Base-by-base conservation (phyloP, 92 coral and sea anemone species). In the Siderastrea siderea region DNA sequence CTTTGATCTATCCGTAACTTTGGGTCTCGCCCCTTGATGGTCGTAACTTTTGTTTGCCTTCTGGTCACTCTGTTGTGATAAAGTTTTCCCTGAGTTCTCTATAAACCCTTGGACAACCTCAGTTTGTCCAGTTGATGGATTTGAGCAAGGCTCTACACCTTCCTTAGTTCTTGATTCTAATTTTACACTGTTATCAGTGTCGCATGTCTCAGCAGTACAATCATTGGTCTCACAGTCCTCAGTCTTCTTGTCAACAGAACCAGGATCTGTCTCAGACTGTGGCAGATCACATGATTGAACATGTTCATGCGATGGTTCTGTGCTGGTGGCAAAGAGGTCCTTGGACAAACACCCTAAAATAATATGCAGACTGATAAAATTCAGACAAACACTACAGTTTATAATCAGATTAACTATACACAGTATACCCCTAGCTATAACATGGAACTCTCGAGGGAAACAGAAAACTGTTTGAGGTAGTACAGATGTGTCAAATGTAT, bases 1-100 rank as follows among this genome's bases (percentile, higher is more conserved):
- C 81, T 86, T 93, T 12, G 90, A 59, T 63, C 59, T 85, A 5
- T 38, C 68, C 50, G 16, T 71, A 43, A 87, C 94, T 80, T 95
- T 95, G 2, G 96, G 98, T 74, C 96, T 86, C 49, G 98, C 98
- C 16, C 98, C 98, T 43, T 84, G 90, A 13, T 87, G 83, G 26
- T 59, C 74, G 5, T 59, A 80, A 43, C 12, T 64, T 76, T 58
- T 73, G 44, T 8, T 74, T 62, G 55, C 3, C 15, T 73, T 74
- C 19, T 73, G 74, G 19, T 72, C 55, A 9, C 50, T 74, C 19
- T 50, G 38, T 26, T 26, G 51, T 13, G 74, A 61, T 17, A 50
- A 46, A 15, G 70, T 58, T 73, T 74, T 63, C 45, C 6, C 17
- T 5, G 13, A 38, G 79, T 75, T 63, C 12, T 84, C 58, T 72